Percentiles rank a stretch among this genome's conserved stretches.
Evolutionary conservation across 2,888 invertebrate genomes (phyloP).

Genomic region (Rhorus exstirpatorius): DNA sequence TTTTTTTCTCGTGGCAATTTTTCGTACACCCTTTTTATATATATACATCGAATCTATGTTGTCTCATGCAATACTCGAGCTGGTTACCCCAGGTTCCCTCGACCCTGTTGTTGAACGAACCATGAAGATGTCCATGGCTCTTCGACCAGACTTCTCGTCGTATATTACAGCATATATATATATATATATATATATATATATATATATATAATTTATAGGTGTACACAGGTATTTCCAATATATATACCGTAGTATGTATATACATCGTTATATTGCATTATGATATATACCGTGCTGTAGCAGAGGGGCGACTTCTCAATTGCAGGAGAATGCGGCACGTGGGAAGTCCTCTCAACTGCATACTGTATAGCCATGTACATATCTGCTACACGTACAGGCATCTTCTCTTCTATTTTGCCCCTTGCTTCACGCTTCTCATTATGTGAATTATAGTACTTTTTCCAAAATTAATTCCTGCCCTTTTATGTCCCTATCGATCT

Average conservation of each 20-base stretch:
- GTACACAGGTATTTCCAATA: constrained; percentile 30
- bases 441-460: constrained; percentile 8
- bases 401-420: constrained; percentile 12
- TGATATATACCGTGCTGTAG: constrained; percentile 21
- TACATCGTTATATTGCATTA: constrained; percentile 31
- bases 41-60: constrained; percentile 10
- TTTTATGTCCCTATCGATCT: background rate
- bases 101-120: constrained; percentile 75
- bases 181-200: background rate
- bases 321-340: constrained; percentile 62
- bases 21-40: background rate
- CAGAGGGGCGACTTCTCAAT: constrained; percentile 53
- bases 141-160: constrained; percentile 59
- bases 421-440: constrained; percentile 16
- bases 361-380: background rate
- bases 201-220: constrained; percentile 26
- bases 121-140: constrained; percentile 70
- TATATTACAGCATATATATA: constrained; percentile 32
- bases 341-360: constrained; percentile 51
- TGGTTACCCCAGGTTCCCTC: constrained; percentile 58
- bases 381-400: background rate
- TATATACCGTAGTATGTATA: background rate
- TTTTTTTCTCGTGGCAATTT: background rate
- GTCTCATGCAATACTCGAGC: constrained; percentile 26
- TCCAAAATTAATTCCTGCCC: background rate